Evolutionary conservation across 2,888 invertebrate genomes (phyloP), one percentile per base, ranked within the genome.

Genomic region (Exephanes ischioxanthus): DNA sequence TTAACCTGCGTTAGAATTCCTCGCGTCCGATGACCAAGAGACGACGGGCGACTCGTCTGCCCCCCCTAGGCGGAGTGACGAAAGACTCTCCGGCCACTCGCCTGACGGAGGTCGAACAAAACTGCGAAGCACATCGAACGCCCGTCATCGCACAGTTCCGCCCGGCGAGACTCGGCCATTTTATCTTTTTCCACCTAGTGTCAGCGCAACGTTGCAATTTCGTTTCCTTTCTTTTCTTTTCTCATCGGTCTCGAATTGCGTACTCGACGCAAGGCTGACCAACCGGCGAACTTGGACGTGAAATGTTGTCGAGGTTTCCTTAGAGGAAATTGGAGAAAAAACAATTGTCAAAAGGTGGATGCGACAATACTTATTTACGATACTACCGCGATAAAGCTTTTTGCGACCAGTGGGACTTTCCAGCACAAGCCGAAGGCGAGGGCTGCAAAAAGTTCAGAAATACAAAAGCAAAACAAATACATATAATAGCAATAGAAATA

Each of bases 191-290:
- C 51, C 51, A 26, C 53, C 61, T 61, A 11, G 30, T 33, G 85
- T 83, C 80, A 85, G 77, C 83, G 61, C 72, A 11, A 83, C 73
- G 80, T 83, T 77, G 83, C 80, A n/a, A 48, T 68, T 83, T 79
- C 77, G 48, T 26, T 48, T 45, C 37, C 11, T 33, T 51, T 48
- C 76, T 55, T 45, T 63, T 79, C 51, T 26, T 30, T 71, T 26
- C 48, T 6, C 66, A 30, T 48, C 66, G 75, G 63, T 61, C n/a
- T 83, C 77, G 48, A 63, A 77, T 77, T 80, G 76, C 77, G 30
- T 33, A 6, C 68, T 77, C 37, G 41, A 7, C 41, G 41, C 30
- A 61, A 78, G 55, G 7, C 55, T 55, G 19, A 22, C 37, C 26
- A 45, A 45, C 37, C 80, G 41, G 19, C 16, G 33, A 72, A 58